A percentile compares a stretch with the other conserved stretches of the same genome.
These are phyloP conservation scores for Halcyon malimbica DNA, from an alignment of 2,113 vertebrate species.

Conservation along the genomic window DNA sequence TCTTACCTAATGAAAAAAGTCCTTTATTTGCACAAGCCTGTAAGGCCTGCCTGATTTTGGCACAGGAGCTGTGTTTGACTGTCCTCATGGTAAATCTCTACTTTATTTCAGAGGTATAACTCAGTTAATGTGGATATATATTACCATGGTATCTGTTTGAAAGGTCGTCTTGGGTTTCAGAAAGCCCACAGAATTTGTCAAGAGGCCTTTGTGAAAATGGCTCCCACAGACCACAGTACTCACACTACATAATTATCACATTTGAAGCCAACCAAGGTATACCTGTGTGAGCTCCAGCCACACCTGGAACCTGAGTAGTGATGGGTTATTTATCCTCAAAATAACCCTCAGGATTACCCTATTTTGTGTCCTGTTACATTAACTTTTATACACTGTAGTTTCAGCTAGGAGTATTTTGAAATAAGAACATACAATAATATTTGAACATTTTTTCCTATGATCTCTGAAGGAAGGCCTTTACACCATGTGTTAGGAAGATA, in stretches of 20 bases:
- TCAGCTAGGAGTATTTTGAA: not conserved
- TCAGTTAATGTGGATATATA: not conserved
- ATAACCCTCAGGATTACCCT: not conserved
- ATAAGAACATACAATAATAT: not conserved
- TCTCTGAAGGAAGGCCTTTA: not conserved
- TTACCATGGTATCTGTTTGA: not conserved
- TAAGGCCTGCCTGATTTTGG: not conserved
- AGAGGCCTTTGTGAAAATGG: not conserved
- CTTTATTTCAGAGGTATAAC: not conserved
- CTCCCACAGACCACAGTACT: not conserved
- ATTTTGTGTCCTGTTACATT: not conserved
- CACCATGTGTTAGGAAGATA: not conserved
- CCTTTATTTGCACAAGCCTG: not conserved
- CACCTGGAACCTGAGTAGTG: not conserved
- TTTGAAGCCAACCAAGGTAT: not conserved
- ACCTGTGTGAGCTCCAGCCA: not conserved
- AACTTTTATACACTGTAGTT: not conserved
- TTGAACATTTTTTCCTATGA: not conserved
- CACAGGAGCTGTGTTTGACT: not conserved
- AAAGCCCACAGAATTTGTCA: not conserved
- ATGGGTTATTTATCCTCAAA: not conserved
- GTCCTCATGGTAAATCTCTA: not conserved
- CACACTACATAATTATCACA: not conserved
- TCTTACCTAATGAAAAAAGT: not conserved
- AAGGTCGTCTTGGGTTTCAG: not conserved